A percentile compares a stretch with the other conserved stretches of the same genome.
Evolutionary conservation across 2,888 invertebrate species (phyloP).

Genomic region (Clivina fossor): DNA sequence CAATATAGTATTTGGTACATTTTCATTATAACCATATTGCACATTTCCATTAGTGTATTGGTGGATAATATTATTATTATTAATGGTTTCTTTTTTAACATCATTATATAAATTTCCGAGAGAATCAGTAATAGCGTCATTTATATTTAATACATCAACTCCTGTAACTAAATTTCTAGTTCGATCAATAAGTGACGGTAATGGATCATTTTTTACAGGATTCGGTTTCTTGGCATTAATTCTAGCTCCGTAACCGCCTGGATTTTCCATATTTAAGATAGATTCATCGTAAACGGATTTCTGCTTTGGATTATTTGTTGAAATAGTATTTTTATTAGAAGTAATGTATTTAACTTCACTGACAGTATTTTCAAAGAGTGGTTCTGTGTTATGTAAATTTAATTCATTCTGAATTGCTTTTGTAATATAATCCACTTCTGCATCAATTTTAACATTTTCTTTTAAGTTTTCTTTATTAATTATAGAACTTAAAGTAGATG

Average conservation of each 20-base stretch:
- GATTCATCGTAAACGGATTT: constrained; percentile 31
- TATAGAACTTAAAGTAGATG: constrained; percentile 10
- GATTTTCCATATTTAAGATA: constrained; percentile 30
- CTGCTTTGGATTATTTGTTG: constrained; percentile 7
- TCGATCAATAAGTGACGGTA: constrained; percentile 57
- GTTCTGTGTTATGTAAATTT: constrained; percentile 16
- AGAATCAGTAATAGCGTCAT: constrained; percentile 52
- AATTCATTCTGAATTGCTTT: constrained; percentile 14
- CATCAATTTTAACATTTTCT: constrained; percentile 6
- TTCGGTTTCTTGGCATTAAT: constrained; percentile 22
- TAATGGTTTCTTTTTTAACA: background rate
- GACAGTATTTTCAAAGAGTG: constrained; percentile 20
- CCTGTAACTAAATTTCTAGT: constrained; percentile 64
- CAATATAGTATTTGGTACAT: constrained; percentile 19
- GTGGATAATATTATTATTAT: constrained; percentile 21
- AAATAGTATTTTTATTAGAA: constrained; percentile 13
- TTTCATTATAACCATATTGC: constrained; percentile 26
- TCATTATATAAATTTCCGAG: background rate
- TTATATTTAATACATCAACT: constrained; percentile 66
- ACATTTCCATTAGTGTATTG: constrained; percentile 23
- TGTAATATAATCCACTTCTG: constrained; percentile 12
- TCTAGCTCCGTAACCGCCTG: constrained; percentile 35
- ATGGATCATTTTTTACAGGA: constrained; percentile 1
- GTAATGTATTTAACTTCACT: constrained; percentile 24
- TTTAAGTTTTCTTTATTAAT: constrained; percentile 9